Evolutionary conservation across 2,113 vertebrate genomes (phyloP).

Genomic region (Anhinga rufa): DNA sequence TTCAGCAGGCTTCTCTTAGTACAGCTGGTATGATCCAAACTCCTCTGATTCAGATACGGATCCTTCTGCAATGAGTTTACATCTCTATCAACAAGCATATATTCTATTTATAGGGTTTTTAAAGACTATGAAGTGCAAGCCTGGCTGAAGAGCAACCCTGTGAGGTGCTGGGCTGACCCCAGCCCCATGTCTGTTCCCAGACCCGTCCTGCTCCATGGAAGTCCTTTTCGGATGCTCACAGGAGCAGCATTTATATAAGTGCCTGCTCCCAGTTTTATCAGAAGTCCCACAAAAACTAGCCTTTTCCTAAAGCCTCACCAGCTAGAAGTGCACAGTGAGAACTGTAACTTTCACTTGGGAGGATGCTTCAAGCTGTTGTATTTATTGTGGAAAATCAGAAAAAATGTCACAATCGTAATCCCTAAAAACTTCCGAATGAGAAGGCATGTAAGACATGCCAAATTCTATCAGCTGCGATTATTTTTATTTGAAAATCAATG

Average conservation of each 20-base stretch:
- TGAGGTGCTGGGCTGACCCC: not conserved
- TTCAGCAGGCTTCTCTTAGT: not conserved
- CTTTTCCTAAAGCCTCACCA: not conserved
- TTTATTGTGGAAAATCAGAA: not conserved
- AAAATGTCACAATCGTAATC: not conserved
- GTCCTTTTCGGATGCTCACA: not conserved
- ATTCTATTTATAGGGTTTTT: not conserved
- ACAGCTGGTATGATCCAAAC: not conserved
- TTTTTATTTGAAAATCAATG: not conserved
- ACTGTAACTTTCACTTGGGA: not conserved
- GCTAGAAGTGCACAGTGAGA: not conserved
- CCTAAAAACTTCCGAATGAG: not conserved
- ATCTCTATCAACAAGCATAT: not conserved
- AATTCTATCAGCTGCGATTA: not conserved
- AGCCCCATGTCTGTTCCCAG: not conserved
- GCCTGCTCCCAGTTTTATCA: not conserved
- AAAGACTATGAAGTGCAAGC: not conserved
- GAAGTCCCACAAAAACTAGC: not conserved
- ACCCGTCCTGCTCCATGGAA: not conserved
- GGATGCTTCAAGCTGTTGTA: not conserved
- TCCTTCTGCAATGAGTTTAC: not conserved
- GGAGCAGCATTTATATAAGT: not conserved
- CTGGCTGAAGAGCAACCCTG: not conserved
- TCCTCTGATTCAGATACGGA: not conserved
- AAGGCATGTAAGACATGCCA: not conserved